Conservation (phyloP, 2,113 vertebrate genomes). For the Tiliqua scincoides region DNA sequence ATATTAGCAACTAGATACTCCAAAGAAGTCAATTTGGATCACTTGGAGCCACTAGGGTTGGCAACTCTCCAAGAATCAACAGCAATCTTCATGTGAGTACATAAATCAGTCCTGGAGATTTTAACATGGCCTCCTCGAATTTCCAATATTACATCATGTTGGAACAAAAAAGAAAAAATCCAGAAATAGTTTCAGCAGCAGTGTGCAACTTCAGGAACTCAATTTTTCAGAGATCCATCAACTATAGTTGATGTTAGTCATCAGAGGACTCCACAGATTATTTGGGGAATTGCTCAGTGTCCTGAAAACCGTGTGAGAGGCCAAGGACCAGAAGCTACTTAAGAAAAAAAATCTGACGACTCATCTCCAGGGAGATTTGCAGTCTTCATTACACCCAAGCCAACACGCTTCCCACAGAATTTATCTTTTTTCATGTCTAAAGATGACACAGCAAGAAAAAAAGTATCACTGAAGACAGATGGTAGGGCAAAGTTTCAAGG, state of each 20-base stretch:
- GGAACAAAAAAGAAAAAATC: too few relatives aligned
- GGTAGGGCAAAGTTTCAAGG: background rate
- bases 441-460: background rate
- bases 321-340: background rate
- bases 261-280: background rate
- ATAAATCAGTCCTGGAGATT: too few relatives aligned
- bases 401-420: background rate
- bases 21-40: background rate
- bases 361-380: background rate
- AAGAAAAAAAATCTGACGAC: background rate
- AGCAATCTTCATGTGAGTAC: too few relatives aligned
- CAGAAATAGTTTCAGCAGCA: too few relatives aligned
- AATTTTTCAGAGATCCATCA: background rate
- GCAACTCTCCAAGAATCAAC: too few relatives aligned
- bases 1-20: background rate
- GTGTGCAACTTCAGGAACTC: too few relatives aligned
- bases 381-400: slow-evolving; percentile 4
- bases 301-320: background rate
- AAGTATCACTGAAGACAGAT: background rate
- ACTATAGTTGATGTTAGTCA: background rate
- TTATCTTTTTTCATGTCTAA: slow-evolving; percentile 11
- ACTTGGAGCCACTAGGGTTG: background rate
- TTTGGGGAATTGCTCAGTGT: rapidly evolving
- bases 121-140: too few relatives aligned
- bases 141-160: too few relatives aligned